Evolutionary conservation across 1,140 invertebrate genomes (phyloP), one percentile per base, ranked within the genome.

Genomic region (Tetramorium parvispinum): DNA sequence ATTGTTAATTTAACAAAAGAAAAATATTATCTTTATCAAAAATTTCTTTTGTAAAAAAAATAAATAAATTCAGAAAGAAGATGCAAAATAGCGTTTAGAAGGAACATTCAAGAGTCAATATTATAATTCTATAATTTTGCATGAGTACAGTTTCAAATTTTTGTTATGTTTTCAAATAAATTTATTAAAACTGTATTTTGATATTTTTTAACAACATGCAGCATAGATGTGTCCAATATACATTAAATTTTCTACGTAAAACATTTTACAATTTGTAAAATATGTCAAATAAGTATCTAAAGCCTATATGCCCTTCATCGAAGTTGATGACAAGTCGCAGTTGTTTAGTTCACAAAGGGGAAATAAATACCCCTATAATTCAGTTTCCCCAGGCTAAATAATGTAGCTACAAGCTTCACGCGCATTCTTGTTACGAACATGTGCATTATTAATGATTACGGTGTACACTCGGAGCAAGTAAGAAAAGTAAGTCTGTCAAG

Each of bases 391-490:
- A n/a, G 18, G 32, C 27, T 32, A 37, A 75, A 55, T 1, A 40
- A 40, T 13, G 32, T 32, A 57, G 32, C 6, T 75, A 75, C 5
- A 75, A 75, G n/a, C 51, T n/a, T 75, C 11, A 70, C 13, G 37
- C n/a, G 1, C 66, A 49, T 46, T 75, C 32, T 53, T 16, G 11
- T 55, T 37, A 24, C 11, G 0, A 8, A 55, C 24, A 37, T 7
- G 32, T 75, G 27, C 49, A 75, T 75, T 75, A 57, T 75, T 57
- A 75, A 55, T 21, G n/a, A 1, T 18, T 57, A 40, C 11, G 32
- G 32, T 55, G 21, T 37, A 40, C 49, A 37, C 11, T 32, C n/a
- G 55, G 51, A 2, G 13, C 16, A 55, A 2, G n/a, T 37, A 13
- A 46, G 16, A 1, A 51, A n/a, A 75, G 51, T 32, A 32, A 32